Base-by-base conservation (phyloP, 2,797 vertebrate species). In the Falco rusticolus region DNA sequence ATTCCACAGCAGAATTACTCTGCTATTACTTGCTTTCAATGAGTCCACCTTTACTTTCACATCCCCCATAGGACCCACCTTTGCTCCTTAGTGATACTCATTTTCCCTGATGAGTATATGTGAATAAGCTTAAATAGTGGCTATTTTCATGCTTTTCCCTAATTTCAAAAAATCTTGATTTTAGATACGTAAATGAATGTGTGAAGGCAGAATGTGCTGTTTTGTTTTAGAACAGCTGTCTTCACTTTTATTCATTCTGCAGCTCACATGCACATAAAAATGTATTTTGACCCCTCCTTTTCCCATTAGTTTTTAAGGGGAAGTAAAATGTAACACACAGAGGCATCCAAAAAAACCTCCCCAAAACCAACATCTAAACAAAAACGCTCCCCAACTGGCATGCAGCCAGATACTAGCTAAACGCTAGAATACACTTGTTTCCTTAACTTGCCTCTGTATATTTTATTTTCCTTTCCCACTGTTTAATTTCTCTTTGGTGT, bases 11-110 rank as follows among this genome's bases (percentile, higher is more conserved):
- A 78, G 94, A 97, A 95, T 96, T 91, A 91, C 82, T 84, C 86
- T 91, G 88, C 93, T 93, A 92, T 96, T 94, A 94, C 91, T 89
- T 83, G 79, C 91, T 94, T 92, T 92, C 94, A 95, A 92, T 28
- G 33, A 86, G 77, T 81, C 74, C 74, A 94, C 60, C 57, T 76
- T 85, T 90, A 85, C 3, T 5, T 70, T 85, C 2, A 0, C 16
- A 75, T 89, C 54, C 61, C 43, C 22, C 53, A 41, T n/a, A 80
- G 65, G 54, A 83, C 26, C 75, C 71, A 89, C 87, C 87, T 92
- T 91, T 93, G 72, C 43, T 87, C 84, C 37, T 61, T 14, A 75
- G 72, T 57, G 68, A 88, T 71, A 84, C 31, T 75, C 76, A 69
- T 81, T 56, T 70, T 83, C 64, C 54, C 89, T 87, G 64, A 65